Evolutionary conservation across 2,888 invertebrate species (phyloP), one percentile per base, ranked within the genome.

Genomic region (Diadromus collaris): DNA sequence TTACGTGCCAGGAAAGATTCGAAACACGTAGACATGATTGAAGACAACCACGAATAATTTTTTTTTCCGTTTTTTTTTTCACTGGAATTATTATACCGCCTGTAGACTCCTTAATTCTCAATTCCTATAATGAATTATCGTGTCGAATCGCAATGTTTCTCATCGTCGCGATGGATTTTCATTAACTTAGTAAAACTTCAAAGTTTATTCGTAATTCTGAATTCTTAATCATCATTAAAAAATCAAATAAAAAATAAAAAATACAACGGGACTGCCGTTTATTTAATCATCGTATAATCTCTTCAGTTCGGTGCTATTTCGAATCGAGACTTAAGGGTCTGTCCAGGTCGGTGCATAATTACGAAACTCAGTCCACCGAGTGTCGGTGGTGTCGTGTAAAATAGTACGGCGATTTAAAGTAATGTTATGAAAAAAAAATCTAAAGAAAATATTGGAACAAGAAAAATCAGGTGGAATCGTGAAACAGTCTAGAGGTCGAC

Each of bases 1-100:
- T 93, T 99, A 99, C 92, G 98, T 99, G 85, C 99, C 99, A 86
- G 99, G 99, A 87, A 99, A 99, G 93, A 99, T 99, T 92, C 94
- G 98, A 91, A 98, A 97, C 93, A 97, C 97, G 93, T 97, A 97
- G 87, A 80, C 46, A 60, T 68, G 67, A 69, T 75, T 60, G 44
- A 61, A 44, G 34, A 19, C 75, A 54, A 61, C 60, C 27, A 46
- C 29, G 63, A 78, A 79, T 65, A 65, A 67, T 71, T 76, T 38
- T 60, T 19, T 74, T 81, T 48, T 67, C 6, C 44, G 24, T 44
- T 27, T 78, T 51, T 64, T 46, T 51, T 32, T 54, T 73, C 48
- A 64, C 68, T 61, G 46, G 34, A 29, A 69, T 46, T 32, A 54
- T 56, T 6, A 54, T 6, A 68, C 67, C 34, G 51, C 76, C 80